Base-by-base conservation (phyloP, 2,888 invertebrate species). In the Heteropelma amictum region DNA sequence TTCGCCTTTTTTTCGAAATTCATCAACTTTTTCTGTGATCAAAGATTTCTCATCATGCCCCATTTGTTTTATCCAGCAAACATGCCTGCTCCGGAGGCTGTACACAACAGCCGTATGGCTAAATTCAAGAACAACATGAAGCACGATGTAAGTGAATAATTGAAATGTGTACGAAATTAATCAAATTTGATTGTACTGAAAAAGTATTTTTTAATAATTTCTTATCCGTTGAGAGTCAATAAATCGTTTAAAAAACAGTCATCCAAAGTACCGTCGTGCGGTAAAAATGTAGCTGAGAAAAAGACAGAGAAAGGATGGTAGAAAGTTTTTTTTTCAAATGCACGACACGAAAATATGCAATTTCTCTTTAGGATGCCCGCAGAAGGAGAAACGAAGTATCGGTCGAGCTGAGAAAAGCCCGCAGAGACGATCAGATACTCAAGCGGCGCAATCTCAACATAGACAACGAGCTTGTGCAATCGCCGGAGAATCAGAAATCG, bases 361-460 rank as follows among this genome's bases (percentile, higher is more conserved):
- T 77, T 72, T 26, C 54, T 60, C 56, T 45, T 19, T 38, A 96
- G 96, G 97, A 97, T 81, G 94, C 98, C 88, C 93, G 98, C 54
- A 93, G 97, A 77, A 94, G 97, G 79, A 93, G 99, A 67, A 95
- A 93, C 72, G 98, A 98, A 88, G 93, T 96, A 51, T 95, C 95
- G 1, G 94, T 99, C 1, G 96, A 98, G 80, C 91, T 99, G 30
- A 93, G 99, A 12, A 98, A 98, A 90, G 95, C 96, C 14, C 95
- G 95, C 68, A 95, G 98, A 81, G 98, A 98, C 89, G 98, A 98
- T 82, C 97, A 98, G 86, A 90, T 99, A 38, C 92, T 95, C 64
- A 99, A 99, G 89, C 91, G 97, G 17, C 92, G 98, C 67, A 98
- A 98, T 81, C 92, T 98, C 80, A 92, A 92, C 0, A 89, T 92